Conservation (phyloP, 2,797 vertebrate species). For the Liasis olivaceus region DNA sequence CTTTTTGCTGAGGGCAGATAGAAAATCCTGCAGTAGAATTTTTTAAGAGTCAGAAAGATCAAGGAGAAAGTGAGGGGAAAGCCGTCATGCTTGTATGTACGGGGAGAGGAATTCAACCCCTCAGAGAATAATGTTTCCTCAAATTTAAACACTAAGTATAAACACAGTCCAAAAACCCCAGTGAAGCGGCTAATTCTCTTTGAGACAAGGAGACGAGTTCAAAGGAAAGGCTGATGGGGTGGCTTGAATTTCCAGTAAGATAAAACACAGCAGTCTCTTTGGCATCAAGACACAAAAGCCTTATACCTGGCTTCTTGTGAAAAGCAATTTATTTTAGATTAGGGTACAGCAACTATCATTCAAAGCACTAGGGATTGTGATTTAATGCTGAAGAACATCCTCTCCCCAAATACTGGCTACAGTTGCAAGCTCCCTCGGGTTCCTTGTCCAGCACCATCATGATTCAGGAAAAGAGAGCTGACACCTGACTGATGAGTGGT, state of each 20-base stretch:
- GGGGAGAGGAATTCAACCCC: neutral
- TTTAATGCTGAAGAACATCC: constrained; percentile 68
- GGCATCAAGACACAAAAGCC: constrained; percentile 62
- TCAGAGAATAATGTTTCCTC: constrained; percentile 23
- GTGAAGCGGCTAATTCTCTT: constrained; percentile 36
- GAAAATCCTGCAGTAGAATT: constrained; percentile 4
- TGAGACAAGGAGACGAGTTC: constrained; percentile 36
- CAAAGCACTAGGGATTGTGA: constrained; percentile 74
- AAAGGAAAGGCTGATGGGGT: constrained; percentile 47
- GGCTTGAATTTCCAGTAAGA: constrained; percentile 70
- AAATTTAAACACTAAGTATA: constrained; percentile 11
- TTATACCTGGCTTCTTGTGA: constrained; percentile 70
- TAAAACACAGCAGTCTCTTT: constrained; percentile 56
- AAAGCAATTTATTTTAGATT: constrained; percentile 81
- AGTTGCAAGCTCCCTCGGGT: constrained; percentile 56
- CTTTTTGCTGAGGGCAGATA: neutral
- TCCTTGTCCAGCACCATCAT: constrained; percentile 24
- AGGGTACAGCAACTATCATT: constrained; percentile 71
- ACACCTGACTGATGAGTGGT: neutral
- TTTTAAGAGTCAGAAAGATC: neutral
- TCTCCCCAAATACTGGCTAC: constrained; percentile 50
- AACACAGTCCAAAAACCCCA: neutral
- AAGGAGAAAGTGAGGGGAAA: neutral
- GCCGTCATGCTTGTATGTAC: constrained; percentile 3
- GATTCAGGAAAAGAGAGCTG: neutral